Conservation (phyloP, 2,113 vertebrate genomes). For the Scartelaos histophorus region DNA sequence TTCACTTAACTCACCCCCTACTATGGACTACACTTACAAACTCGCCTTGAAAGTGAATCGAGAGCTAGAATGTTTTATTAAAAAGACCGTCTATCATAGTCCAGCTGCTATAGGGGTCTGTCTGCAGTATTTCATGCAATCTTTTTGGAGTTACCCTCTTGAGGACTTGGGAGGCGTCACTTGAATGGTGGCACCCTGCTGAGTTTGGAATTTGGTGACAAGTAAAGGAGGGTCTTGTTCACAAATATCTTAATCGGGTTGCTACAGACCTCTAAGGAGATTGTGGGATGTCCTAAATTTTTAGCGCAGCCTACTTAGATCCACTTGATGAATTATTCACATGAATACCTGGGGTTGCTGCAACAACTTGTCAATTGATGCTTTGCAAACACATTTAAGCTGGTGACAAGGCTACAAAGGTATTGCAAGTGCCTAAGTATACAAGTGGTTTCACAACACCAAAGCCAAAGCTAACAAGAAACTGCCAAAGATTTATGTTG, state of each 20-base stretch:
- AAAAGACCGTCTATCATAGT: background rate
- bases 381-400: background rate
- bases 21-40: background rate
- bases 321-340: constrained; percentile 1
- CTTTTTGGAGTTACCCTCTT: constrained; percentile 18
- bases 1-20: constrained; percentile 44
- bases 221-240: constrained; percentile 33
- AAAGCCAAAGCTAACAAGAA: background rate
- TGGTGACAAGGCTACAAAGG: background rate
- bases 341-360: background rate
- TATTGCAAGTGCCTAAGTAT: background rate
- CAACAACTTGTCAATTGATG: background rate
- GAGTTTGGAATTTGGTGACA: constrained; percentile 51
- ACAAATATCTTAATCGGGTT: constrained; percentile 45
- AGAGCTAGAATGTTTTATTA: constrained; percentile 9
- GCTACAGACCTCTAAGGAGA: constrained; percentile 35
- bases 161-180: constrained; percentile 20
- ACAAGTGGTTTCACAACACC: background rate
- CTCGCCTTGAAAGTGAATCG: constrained; percentile 22
- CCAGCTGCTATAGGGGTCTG: constrained; percentile 10
- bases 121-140: background rate
- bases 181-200: constrained; percentile 32
- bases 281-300: constrained; percentile 25
- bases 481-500: constrained; percentile 2
- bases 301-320: background rate